These are phyloP conservation scores for Acrocephalus scirpaceus DNA, from an alignment of 2,797 vertebrate species.

Conservation along the genomic window DNA sequence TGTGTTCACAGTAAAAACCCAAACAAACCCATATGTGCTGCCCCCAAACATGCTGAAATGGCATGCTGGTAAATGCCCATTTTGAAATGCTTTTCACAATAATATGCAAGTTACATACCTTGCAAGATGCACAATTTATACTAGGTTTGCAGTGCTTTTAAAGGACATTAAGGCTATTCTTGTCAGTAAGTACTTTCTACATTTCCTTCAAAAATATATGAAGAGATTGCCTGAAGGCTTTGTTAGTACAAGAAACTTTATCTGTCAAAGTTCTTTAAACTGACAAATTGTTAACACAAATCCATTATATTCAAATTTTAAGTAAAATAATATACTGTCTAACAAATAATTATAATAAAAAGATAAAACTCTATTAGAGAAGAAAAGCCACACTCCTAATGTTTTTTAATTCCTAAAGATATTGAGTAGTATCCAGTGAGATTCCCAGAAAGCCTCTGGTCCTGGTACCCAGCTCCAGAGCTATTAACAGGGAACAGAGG, in stretches of 20 bases:
- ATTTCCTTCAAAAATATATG: constrained; percentile 50
- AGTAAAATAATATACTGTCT: constrained; percentile 15
- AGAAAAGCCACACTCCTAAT: neutral
- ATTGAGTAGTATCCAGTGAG: neutral
- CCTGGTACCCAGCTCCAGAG: neutral
- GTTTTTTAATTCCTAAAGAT: neutral
- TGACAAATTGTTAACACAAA: constrained; percentile 45
- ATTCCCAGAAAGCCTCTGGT: neutral
- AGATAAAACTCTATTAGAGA: neutral
- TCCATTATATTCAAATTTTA: neutral
- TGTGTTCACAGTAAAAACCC: neutral
- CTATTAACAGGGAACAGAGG: neutral
- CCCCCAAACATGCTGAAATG: neutral
- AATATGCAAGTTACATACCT: constrained; percentile 38
- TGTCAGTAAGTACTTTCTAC: constrained; percentile 21
- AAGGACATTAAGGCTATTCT: constrained; percentile 43
- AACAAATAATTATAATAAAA: constrained; percentile 40
- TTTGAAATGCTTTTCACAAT: constrained; percentile 43
- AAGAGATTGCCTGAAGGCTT: constrained; percentile 47
- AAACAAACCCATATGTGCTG: neutral
- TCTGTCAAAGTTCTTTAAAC: constrained; percentile 56
- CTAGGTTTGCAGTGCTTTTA: constrained; percentile 18
- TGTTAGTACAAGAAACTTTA: constrained; percentile 58
- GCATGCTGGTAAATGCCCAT: constrained; percentile 14
- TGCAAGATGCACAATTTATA: constrained; percentile 8